Evolutionary conservation across 1,140 invertebrate species (phyloP).

Genomic region (Drosophila simulans): DNA sequence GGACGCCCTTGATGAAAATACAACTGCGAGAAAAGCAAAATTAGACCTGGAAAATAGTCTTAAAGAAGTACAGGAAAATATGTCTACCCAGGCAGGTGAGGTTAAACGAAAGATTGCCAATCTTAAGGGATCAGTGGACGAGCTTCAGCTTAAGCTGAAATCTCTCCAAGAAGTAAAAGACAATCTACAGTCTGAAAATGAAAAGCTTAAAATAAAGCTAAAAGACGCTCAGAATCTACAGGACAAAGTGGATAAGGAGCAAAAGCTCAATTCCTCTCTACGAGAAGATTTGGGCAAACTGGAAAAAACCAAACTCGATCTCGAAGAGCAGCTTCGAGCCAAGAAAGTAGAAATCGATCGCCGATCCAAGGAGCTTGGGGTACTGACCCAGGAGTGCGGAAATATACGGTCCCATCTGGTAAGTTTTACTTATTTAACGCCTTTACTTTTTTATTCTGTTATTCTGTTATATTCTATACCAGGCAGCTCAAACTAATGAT

Average conservation of each 20-base stretch:
- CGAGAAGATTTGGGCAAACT: not conserved
- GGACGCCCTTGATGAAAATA: not conserved
- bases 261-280: not conserved
- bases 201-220: conserved; percentile 21
- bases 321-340: not conserved
- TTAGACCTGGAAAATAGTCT: not conserved
- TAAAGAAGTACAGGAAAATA: not conserved
- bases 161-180: conserved; percentile 24
- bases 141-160: conserved; percentile 32
- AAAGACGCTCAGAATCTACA: conserved; percentile 16
- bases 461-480: not conserved
- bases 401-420: conserved; percentile 32
- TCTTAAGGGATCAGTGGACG: conserved; percentile 25
- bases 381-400: conserved; percentile 20
- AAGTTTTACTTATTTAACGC: not conserved
- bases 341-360: not conserved
- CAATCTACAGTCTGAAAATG: conserved; percentile 24
- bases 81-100: conserved; percentile 10
- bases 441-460: not conserved
- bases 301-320: not conserved
- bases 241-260: conserved; percentile 33
- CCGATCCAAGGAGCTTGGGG: not conserved
- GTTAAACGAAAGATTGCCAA: conserved; percentile 24
- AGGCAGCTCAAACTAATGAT: not conserved
- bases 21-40: not conserved